Conservation (phyloP, 2,888 invertebrate species). For the Microctonus hyperodae region DNA sequence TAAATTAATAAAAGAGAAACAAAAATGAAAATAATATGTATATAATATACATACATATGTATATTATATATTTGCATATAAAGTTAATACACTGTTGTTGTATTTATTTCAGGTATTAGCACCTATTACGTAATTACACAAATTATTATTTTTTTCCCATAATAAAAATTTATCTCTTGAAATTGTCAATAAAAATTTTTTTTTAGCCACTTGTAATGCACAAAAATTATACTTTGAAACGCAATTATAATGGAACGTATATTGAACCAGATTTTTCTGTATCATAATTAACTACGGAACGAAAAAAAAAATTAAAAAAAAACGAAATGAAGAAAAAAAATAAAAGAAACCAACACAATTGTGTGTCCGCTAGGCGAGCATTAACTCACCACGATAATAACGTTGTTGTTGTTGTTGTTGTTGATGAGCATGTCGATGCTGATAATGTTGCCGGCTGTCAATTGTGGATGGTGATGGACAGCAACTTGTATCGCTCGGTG, state of each 20-base stretch:
- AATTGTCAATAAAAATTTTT: neutral
- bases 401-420: constrained; percentile 67
- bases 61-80: too few species aligned
- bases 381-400: constrained; percentile 63
- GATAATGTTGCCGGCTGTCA: constrained; percentile 33
- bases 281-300: neutral
- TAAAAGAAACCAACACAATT: constrained; percentile 22
- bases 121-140: neutral
- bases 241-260: neutral
- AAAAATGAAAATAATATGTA: neutral
- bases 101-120: neutral
- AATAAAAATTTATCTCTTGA: neutral
- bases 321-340: constrained; percentile 9
- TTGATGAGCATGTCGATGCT: constrained; percentile 36
- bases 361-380: constrained; percentile 65
- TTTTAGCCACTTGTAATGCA: neutral
- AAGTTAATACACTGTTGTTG: neutral
- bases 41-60: too few species aligned
- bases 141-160: neutral
- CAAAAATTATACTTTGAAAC: neutral
- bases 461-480: constrained; percentile 53
- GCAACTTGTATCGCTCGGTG: constrained; percentile 49
- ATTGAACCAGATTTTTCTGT: neutral
- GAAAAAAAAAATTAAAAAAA: too few species aligned
- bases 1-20: neutral